Percentiles rank a stretch among this genome's conserved stretches.
These are phyloP conservation scores for Pipistrellus kuhlii DNA, from an alignment of 2,797 vertebrate genomes.

Conservation along the genomic window DNA sequence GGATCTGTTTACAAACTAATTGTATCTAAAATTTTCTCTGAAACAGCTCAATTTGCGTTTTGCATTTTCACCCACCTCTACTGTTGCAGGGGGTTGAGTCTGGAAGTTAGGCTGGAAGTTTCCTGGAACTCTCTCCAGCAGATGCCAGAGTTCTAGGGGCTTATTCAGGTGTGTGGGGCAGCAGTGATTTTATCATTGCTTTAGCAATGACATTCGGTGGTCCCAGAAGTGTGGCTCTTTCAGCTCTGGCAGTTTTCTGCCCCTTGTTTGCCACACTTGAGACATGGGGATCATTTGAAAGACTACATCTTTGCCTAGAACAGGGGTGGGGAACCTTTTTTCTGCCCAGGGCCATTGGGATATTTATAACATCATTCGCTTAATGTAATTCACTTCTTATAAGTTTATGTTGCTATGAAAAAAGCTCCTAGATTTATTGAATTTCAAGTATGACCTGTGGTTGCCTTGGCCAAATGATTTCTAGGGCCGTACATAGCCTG, in stretches of 20 bases:
- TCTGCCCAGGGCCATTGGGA: too few relatives aligned
- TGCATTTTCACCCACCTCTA: not conserved
- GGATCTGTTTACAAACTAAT: not conserved
- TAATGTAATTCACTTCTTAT: too few relatives aligned
- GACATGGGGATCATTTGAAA: not conserved
- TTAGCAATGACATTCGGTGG: not conserved
- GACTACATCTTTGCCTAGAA: not conserved
- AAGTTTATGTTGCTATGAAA: too few relatives aligned
- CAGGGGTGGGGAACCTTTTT: too few relatives aligned
- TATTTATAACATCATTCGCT: too few relatives aligned
- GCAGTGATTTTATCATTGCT: not conserved
- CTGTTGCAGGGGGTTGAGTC: not conserved
- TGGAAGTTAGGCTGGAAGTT: not conserved
- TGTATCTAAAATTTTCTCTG: slow-evolving; percentile 31
- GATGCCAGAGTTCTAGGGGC: not conserved
- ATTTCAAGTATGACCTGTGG: too few relatives aligned
- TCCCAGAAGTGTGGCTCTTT: not conserved
- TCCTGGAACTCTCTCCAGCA: not conserved
- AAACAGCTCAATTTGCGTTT: not conserved
- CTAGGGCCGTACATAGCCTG: too few relatives aligned
- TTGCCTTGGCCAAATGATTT: too few relatives aligned
- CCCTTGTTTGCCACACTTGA: not conserved
- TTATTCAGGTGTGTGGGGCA: not conserved
- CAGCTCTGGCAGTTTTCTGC: not conserved
- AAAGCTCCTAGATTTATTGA: too few relatives aligned